phyloP scores from a whole-genome alignment of 2,113 vertebrate genomes.

The Balaenoptera acutorostrata region DNA sequence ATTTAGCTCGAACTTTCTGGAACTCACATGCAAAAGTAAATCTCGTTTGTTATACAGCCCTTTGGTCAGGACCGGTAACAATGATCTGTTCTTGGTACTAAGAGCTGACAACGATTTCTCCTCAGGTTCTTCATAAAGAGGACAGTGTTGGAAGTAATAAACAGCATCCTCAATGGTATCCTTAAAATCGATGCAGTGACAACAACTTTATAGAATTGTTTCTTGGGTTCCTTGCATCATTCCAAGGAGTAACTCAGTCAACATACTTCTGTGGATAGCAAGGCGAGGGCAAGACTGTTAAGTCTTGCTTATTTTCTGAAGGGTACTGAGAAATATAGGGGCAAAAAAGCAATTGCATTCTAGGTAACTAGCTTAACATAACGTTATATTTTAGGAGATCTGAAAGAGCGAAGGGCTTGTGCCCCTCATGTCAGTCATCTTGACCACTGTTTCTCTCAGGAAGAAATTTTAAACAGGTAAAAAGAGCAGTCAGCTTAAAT shows the following conservation, averaged over 20 bases:
- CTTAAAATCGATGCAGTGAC: background rate
- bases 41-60: background rate
- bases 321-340: background rate
- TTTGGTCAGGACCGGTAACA: background rate
- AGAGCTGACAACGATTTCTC: background rate
- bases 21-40: background rate
- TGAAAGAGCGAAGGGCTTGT: background rate
- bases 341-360: background rate
- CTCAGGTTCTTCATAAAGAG: background rate
- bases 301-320: background rate
- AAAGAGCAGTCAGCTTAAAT: background rate
- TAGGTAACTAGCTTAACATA: background rate
- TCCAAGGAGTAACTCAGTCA: background rate
- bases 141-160: slow-evolving; percentile 1
- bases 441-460: background rate
- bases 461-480: background rate
- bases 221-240: background rate
- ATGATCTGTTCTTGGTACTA: background rate
- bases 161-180: background rate
- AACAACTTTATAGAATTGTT: background rate
- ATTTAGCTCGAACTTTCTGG: background rate
- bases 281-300: rapidly evolving
- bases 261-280: background rate
- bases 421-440: background rate
- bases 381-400: background rate